Conservation (phyloP, 2,113 vertebrate species). For the Stigmatopora nigra region DNA sequence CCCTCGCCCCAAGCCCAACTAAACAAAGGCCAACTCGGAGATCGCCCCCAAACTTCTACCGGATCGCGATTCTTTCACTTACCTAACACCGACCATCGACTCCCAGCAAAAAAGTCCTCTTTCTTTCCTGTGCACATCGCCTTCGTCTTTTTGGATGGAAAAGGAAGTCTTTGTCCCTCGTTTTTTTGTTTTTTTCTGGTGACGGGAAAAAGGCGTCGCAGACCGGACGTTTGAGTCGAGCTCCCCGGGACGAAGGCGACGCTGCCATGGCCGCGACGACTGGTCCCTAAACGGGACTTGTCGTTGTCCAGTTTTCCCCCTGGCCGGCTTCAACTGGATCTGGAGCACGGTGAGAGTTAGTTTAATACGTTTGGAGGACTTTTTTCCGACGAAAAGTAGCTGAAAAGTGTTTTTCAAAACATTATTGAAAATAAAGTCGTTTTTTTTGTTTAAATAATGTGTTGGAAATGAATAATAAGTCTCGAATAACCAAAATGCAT, state of each 20-base stretch:
- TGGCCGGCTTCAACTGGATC: neutral
- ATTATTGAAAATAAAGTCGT: neutral
- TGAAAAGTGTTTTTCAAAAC: neutral
- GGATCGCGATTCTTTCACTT: neutral
- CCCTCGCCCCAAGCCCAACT: conserved; percentile 22
- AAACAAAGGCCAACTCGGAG: conserved; percentile 26
- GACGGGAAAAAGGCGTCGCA: conserved; percentile 40
- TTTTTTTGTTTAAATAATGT: neutral
- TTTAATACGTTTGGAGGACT: neutral
- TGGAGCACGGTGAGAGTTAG: neutral
- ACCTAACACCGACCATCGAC: neutral
- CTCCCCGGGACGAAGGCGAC: conserved; percentile 19
- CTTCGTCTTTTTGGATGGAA: conserved; percentile 7
- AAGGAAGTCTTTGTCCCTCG: neutral
- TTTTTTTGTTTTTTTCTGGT: conserved; percentile 42
- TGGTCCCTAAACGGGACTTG: conserved; percentile 4
- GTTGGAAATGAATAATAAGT: neutral
- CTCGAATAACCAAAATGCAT: neutral
- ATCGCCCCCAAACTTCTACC: conserved; percentile 21
- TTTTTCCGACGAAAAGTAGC: neutral
- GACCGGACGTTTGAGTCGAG: conserved; percentile 3
- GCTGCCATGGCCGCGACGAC: conserved; percentile 1
- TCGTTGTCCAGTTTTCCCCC: neutral
- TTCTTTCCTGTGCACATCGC: conserved; percentile 23
- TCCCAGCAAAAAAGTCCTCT: neutral